These are phyloP conservation scores for Sycobia sp. DNA, from an alignment of 1,140 invertebrate species.

Conservation along the genomic window DNA sequence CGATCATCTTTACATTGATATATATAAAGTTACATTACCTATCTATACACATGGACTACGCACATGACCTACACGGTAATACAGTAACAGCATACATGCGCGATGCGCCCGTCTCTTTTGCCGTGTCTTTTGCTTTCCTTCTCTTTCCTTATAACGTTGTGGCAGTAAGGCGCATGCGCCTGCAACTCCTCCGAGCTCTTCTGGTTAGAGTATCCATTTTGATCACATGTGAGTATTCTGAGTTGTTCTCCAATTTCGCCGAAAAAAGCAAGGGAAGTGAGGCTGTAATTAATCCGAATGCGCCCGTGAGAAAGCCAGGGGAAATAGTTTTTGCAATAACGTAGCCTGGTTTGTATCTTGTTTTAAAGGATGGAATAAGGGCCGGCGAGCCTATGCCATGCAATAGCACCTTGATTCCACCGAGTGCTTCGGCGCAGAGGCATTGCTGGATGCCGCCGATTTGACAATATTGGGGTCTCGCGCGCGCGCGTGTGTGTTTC, in stretches of 20 bases:
- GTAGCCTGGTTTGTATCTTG: slow-evolving; percentile 8
- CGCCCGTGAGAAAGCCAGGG: not conserved
- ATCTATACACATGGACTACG: too few species aligned
- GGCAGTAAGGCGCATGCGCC: slow-evolving; percentile 51
- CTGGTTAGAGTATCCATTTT: slow-evolving; percentile 69
- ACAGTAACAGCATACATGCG: too few species aligned
- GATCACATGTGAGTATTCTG: slow-evolving; percentile 68
- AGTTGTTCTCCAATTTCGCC: slow-evolving; percentile 52
- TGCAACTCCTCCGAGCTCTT: slow-evolving; percentile 51
- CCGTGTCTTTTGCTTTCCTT: slow-evolving; percentile 16
- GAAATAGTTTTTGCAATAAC: not conserved
- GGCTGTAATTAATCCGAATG: not conserved
- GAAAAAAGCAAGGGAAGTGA: too few species aligned
- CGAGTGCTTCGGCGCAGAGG: slow-evolving; percentile 22
- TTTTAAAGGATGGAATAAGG: not conserved
- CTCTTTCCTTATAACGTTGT: slow-evolving; percentile 21
- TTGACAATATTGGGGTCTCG: slow-evolving; percentile 3
- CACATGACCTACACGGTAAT: too few species aligned
- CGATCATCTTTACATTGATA: too few species aligned
- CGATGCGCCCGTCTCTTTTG: too few species aligned
- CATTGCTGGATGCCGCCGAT: not conserved
- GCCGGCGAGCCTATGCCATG: not conserved
- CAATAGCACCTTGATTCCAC: not conserved
- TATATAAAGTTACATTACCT: too few species aligned
- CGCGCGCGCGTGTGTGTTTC: not conserved